These are phyloP conservation scores for Metopia argyrocephala DNA, from an alignment of 2,888 invertebrate species.

Conservation along the genomic window DNA sequence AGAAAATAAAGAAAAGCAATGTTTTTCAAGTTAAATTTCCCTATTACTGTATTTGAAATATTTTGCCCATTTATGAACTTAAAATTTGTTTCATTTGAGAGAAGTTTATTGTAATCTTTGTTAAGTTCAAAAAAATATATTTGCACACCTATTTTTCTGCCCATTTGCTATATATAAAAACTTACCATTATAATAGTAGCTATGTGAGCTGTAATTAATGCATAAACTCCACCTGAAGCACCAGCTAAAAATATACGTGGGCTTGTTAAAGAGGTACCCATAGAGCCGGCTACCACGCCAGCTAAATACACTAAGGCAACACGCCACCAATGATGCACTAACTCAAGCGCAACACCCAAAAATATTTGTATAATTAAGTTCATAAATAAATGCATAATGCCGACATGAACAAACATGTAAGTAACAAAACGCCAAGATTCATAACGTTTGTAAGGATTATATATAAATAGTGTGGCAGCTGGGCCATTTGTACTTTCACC, in stretches of 20 bases:
- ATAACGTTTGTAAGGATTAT: slow-evolving; percentile 89
- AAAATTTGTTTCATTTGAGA: no score
- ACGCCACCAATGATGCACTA: slow-evolving; percentile 98
- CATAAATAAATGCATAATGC: slow-evolving; percentile 91
- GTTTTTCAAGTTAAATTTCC: no score
- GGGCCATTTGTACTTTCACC: slow-evolving; percentile 84
- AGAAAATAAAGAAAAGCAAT: no score
- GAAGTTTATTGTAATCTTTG: no score
- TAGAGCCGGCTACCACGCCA: slow-evolving; percentile 91
- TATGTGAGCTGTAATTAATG: slow-evolving; percentile 94
- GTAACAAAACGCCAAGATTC: slow-evolving; percentile 96
- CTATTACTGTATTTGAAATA: no score
- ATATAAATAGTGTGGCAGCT: slow-evolving; percentile 89
- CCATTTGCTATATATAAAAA: not conserved
- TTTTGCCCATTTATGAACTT: no score
- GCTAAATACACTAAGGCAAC: slow-evolving; percentile 90
- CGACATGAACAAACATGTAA: slow-evolving; percentile 98
- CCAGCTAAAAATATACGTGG: slow-evolving; percentile 91
- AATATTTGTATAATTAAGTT: slow-evolving; percentile 95
- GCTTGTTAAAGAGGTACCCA: slow-evolving; percentile 89
- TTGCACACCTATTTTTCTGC: no score
- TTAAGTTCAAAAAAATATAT: no score
- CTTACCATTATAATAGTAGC: slow-evolving; percentile 90
- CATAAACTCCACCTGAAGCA: slow-evolving; percentile 97
- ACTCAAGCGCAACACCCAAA: slow-evolving; percentile 95